Evolutionary conservation across 2,888 invertebrate species (phyloP), one percentile per base, ranked within the genome.

Genomic region (Latrodectus elegans): DNA sequence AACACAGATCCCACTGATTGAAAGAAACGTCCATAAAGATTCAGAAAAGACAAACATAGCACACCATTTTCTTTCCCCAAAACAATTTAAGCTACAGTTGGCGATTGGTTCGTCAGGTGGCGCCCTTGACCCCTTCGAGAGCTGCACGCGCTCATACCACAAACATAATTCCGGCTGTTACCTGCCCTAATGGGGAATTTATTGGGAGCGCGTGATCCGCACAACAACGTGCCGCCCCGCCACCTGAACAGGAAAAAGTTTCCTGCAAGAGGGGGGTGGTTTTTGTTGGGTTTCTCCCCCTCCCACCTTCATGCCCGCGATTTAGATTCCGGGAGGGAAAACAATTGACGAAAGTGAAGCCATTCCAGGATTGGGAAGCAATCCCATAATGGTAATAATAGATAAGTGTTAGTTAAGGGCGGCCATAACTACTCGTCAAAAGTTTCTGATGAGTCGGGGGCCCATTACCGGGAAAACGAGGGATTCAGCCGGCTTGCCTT

Each of bases 141-240:
- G 14, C 60, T n/a, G 10, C 10, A 26, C 22, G 22, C 22, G 9
- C 38, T 70, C 70, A 70, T 70, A 26, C 60, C 60, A 60, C 60
- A 60, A 60, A 55, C 60, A 65, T 65, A 76, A 64, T 22, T 76
- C 60, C 38, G 38, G 38, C 38, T 76, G 49, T 60, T 38, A n/a
- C 38, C 77, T 84, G 49, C 51, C 73, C 38, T 74, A 71, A 79
- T 79, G 75, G 70, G n/a, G 68, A 80, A 85, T 80, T 84, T 80
- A 85, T 80, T 52, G 70, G 17, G 22, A 51, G 10, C 9, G n/a
- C 85, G 79, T 79, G 85, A 80, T 64, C 38, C 8, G 17, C 14
- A 22, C 49, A 26, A 53, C 17, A 76, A 84, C 84, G 84, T 84
- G 84, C 8, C 60, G 60, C 60, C n/a, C n/a, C n/a, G 6, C 38